These are phyloP conservation scores for Pyrgus malvae DNA, from an alignment of 2,888 invertebrate species.

Conservation along the genomic window DNA sequence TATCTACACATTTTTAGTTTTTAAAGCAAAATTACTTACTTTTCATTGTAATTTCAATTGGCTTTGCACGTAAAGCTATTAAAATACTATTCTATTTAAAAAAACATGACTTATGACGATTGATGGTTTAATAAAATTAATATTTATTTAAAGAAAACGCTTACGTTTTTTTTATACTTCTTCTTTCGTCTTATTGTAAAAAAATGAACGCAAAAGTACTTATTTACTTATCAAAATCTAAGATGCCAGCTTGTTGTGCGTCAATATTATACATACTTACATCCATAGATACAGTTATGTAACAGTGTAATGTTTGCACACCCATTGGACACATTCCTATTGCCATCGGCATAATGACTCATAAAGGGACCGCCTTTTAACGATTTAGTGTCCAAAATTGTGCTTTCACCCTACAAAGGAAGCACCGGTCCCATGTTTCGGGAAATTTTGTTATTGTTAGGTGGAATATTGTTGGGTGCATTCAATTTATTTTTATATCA, in stretches of 20 bases:
- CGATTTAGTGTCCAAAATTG: conserved; percentile 26
- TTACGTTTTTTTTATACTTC: too few species aligned
- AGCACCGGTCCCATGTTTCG: conserved; percentile 5
- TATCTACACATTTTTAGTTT: too few species aligned
- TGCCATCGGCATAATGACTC: conserved; percentile 49
- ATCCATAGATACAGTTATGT: background rate
- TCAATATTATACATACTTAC: background rate
- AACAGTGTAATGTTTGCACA: conserved; percentile 58
- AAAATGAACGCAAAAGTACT: too few species aligned
- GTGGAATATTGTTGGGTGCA: background rate
- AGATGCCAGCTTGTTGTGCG: background rate
- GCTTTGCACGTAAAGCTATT: too few species aligned
- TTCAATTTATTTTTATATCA: too few species aligned
- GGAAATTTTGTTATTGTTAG: background rate
- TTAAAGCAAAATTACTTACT: too few species aligned
- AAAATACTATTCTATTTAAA: too few species aligned
- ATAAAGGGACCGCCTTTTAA: conserved; percentile 37
- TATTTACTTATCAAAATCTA: background rate
- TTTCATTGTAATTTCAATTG: too few species aligned
- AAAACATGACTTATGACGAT: too few species aligned
- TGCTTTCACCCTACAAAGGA: conserved; percentile 30
- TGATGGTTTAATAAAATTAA: too few species aligned
- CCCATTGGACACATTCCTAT: conserved; percentile 42
- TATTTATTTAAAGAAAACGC: too few species aligned
- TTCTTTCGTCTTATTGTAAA: too few species aligned